Conservation (phyloP, 2,888 invertebrate species). For the Rhagonycha fulva region DNA sequence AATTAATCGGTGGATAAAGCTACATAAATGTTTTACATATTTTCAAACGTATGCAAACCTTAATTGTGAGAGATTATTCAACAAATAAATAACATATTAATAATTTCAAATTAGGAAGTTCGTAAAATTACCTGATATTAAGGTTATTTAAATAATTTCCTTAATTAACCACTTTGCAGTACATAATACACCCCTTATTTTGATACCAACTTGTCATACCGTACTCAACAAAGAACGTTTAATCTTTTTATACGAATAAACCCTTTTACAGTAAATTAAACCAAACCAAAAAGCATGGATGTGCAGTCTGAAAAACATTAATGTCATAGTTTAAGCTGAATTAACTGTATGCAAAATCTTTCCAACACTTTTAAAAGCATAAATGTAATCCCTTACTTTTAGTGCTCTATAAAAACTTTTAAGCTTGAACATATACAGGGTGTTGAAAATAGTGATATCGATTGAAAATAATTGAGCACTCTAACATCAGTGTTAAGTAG, state of each 20-base stretch:
- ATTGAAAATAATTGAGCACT: no score
- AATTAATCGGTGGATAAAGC: not conserved
- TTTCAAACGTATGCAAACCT: not conserved
- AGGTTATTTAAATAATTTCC: not conserved
- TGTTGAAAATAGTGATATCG: no score
- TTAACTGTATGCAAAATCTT: not conserved
- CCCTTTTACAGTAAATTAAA: conserved; percentile 1
- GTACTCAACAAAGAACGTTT: not conserved
- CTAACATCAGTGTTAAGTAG: no score
- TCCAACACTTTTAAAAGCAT: not conserved
- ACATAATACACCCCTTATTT: not conserved
- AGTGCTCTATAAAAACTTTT: no score
- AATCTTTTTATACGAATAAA: conserved; percentile 3
- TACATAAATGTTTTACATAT: not conserved
- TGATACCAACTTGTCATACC: not conserved
- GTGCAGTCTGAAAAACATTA: not conserved
- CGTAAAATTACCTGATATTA: not conserved
- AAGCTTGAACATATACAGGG: no score
- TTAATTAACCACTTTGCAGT: not conserved
- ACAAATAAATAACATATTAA: no score
- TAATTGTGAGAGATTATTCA: no score
- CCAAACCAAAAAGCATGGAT: not conserved
- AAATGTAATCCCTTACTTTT: not conserved
- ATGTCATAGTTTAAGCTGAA: not conserved
- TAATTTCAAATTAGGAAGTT: not conserved